Conservation (phyloP, 2,797 vertebrate species). For the Sebastes glaucus region DNA sequence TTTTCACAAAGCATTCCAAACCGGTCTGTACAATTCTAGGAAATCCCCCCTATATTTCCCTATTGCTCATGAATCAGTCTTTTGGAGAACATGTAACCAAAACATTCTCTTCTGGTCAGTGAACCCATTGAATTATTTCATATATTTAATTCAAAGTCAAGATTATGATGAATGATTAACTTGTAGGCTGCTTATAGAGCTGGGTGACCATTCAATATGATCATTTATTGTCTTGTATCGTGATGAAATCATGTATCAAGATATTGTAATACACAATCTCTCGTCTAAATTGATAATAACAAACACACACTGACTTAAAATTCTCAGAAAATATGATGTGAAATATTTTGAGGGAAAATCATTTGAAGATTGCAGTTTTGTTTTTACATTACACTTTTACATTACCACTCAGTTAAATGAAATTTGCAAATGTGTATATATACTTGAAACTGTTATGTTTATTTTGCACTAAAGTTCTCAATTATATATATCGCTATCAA, state of each 20-base stretch:
- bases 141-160: conserved; percentile 36
- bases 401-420: neutral
- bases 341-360: neutral
- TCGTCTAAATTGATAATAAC: no score
- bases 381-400: neutral
- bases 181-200: neutral
- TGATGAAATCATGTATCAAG: no score
- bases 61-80: neutral
- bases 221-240: no score
- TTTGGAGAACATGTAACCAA: neutral
- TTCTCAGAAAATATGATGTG: neutral
- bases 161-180: neutral
- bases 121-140: conserved; percentile 31
- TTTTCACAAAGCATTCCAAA: neutral
- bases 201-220: no score
- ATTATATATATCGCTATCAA: neutral
- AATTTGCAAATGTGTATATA: neutral
- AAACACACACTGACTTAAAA: neutral
- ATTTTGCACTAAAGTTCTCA: neutral
- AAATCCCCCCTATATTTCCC: neutral
- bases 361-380: neutral
- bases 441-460: neutral
- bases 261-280: no score
- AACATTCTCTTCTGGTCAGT: neutral
- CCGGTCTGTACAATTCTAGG: neutral